A percentile compares a stretch with the other conserved stretches of the same genome.
These are phyloP conservation scores for Simalia tracyae DNA, from an alignment of 2,797 vertebrate genomes.

Conservation along the genomic window DNA sequence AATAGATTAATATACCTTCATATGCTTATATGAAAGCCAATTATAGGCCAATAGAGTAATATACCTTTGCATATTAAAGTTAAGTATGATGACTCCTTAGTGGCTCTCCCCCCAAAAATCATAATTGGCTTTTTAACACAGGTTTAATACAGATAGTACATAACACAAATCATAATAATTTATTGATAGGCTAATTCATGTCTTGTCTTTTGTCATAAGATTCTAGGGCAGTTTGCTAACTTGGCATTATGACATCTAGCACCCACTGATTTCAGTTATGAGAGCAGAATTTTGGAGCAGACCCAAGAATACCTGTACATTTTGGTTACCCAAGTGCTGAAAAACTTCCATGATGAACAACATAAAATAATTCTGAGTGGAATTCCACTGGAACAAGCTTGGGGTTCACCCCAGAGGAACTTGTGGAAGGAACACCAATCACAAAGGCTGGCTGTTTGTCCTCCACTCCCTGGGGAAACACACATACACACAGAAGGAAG, in stretches of 20 bases:
- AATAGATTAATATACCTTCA: constrained; percentile 17
- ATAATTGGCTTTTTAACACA: not conserved
- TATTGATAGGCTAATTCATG: too few relatives aligned
- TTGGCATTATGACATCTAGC: not conserved
- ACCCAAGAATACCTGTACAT: not conserved
- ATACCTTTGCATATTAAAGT: not conserved
- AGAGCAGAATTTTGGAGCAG: not conserved
- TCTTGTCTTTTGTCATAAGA: not conserved
- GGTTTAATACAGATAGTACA: not conserved
- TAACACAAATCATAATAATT: not conserved
- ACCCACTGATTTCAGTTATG: not conserved
- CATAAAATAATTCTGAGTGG: too few relatives aligned
- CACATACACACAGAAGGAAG: too few relatives aligned
- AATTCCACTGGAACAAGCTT: too few relatives aligned
- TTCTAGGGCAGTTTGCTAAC: not conserved
- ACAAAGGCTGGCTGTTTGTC: too few relatives aligned
- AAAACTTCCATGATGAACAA: too few relatives aligned
- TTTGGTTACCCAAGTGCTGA: not conserved
- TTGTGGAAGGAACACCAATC: too few relatives aligned
- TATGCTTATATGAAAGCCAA: not conserved
- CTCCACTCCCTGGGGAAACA: too few relatives aligned
- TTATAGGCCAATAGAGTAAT: not conserved
- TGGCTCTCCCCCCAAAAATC: not conserved
- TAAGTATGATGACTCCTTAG: not conserved
- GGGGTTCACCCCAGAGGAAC: too few relatives aligned